Percentiles rank a stretch among this genome's conserved stretches.
Conservation (phyloP, 2,113 vertebrate genomes). For the Cryptomyrus ogoouensis region DNA sequence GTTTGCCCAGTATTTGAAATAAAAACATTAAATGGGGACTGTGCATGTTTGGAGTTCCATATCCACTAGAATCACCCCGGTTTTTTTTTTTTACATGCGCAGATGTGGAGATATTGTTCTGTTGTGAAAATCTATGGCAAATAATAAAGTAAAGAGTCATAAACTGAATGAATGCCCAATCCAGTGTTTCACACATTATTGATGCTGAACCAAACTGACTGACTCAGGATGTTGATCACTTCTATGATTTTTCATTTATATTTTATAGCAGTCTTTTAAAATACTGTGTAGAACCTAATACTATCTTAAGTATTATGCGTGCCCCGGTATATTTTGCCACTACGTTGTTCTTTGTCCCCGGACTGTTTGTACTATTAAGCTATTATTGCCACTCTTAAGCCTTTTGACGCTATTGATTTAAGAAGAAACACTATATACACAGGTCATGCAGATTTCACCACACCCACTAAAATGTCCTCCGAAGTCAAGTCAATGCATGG, state of each 20-base stretch:
- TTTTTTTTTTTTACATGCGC: not conserved
- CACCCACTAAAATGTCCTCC: not conserved
- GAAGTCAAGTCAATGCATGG: not conserved
- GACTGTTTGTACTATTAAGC: not conserved
- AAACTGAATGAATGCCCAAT: not conserved
- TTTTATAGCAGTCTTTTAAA: not conserved
- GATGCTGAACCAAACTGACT: not conserved
- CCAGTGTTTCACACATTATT: not conserved
- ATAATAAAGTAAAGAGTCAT: not conserved
- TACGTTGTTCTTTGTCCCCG: not conserved
- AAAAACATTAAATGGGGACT: not conserved
- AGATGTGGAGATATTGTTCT: not conserved
- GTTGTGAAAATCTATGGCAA: not conserved
- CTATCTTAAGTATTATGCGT: not conserved
- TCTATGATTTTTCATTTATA: not conserved
- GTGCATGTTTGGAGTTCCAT: not conserved
- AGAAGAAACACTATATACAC: not conserved
- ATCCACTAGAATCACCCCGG: not conserved
- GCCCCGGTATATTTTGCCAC: not conserved
- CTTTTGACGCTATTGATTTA: not conserved
- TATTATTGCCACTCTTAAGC: not conserved
- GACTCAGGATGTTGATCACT: not conserved
- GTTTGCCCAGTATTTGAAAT: not conserved
- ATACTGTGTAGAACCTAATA: not conserved
- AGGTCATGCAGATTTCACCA: not conserved